Evolutionary conservation across 1,140 invertebrate genomes (phyloP).

Genomic region (Drosophila kikkawai): DNA sequence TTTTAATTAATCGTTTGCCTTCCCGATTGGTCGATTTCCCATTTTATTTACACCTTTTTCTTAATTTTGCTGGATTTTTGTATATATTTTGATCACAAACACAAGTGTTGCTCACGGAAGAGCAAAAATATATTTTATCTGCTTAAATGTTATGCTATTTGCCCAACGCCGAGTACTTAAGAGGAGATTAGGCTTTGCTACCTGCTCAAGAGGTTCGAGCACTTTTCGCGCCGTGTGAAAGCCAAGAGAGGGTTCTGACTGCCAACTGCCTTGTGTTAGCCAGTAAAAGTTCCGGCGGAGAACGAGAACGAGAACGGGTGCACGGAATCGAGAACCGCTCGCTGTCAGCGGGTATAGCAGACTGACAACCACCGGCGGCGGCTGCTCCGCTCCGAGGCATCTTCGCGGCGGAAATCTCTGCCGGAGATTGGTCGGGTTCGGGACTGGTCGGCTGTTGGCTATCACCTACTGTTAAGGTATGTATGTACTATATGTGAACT

Average conservation of each 20-base stretch:
- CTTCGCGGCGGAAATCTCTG: conserved; percentile 72
- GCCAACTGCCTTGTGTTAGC: conserved; percentile 10
- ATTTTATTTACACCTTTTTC: conserved; percentile 29
- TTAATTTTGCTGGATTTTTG: conserved; percentile 7
- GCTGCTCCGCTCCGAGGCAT: conserved; percentile 55
- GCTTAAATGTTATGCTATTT: conserved; percentile 35
- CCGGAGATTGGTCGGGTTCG: conserved; percentile 23
- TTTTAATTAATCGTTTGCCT: conserved; percentile 36
- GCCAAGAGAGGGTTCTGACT: conserved; percentile 10
- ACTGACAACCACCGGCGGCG: conserved; percentile 52
- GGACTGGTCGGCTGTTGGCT: conserved; percentile 18
- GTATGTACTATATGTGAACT: background rate
- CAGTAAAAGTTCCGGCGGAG: conserved; percentile 18
- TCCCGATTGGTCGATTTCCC: conserved; percentile 14
- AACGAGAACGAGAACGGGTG: conserved; percentile 20
- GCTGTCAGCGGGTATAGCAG: conserved; percentile 60
- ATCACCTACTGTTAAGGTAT: conserved; percentile 36
- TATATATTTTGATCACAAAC: conserved; percentile 41
- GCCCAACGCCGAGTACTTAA: conserved; percentile 39
- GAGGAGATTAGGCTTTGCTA: conserved; percentile 49
- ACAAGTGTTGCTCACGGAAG: conserved; percentile 46
- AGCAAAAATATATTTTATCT: conserved; percentile 49
- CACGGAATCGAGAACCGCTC: conserved; percentile 56
- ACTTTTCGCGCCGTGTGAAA: conserved; percentile 43
- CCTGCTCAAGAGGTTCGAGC: conserved; percentile 42